phyloP scores from a whole-genome alignment of 2,797 vertebrate genomes.

The Nyctibius grandis region DNA sequence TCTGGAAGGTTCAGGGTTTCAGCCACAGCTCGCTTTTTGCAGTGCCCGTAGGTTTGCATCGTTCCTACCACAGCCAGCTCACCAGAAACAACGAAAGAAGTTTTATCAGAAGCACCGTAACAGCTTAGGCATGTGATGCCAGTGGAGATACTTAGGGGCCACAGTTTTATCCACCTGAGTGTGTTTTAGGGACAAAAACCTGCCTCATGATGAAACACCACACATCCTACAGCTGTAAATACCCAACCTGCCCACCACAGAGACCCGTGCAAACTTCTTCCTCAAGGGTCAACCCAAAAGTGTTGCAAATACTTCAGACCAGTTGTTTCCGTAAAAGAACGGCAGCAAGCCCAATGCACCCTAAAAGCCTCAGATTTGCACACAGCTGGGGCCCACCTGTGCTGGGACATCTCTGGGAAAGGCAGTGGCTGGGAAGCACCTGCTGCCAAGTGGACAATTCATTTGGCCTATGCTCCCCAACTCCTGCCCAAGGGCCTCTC shows the following conservation, averaged over 20 bases:
- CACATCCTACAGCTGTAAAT: rapidly evolving
- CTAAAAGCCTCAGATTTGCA: neutral
- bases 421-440: neutral
- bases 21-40: neutral
- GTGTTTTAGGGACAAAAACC: neutral
- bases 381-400: neutral
- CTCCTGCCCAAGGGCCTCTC: neutral
- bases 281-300: neutral
- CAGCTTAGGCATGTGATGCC: rapidly evolving
- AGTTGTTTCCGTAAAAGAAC: neutral
- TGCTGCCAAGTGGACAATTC: neutral
- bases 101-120: rapidly evolving
- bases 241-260: neutral
- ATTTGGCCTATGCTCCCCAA: neutral
- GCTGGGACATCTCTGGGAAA: neutral
- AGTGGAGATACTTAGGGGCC: too few relatives aligned
- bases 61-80: neutral
- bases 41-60: neutral
- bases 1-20: neutral
- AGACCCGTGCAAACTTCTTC: neutral
- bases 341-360: neutral
- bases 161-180: neutral
- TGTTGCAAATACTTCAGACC: neutral
- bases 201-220: neutral
- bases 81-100: neutral